phyloP scores from a whole-genome alignment of 2,113 vertebrate species.

The Chaetorhynchus papuensis region DNA sequence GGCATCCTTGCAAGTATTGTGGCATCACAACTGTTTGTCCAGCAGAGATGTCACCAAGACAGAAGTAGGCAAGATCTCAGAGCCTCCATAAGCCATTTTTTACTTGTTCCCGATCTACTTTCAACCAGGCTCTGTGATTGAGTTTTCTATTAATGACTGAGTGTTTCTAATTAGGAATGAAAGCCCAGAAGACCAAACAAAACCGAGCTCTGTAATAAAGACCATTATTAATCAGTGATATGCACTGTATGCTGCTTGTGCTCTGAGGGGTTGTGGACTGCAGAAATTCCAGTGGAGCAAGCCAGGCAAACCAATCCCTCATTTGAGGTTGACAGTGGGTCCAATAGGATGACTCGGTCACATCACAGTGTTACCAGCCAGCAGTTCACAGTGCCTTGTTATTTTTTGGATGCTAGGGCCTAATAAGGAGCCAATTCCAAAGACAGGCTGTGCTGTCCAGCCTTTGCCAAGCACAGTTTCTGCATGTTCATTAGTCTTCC shows the following conservation, averaged over 20 bases:
- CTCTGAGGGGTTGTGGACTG: background rate
- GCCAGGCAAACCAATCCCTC: background rate
- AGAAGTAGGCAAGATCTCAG: background rate
- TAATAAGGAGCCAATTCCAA: background rate
- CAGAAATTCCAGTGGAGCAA: background rate
- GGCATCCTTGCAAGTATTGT: background rate
- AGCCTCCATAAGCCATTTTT: background rate
- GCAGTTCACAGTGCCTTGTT: background rate
- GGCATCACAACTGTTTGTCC: background rate
- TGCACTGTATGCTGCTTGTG: background rate
- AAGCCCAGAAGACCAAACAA: background rate
- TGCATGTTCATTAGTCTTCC: background rate
- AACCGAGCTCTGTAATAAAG: background rate
- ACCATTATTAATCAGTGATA: background rate
- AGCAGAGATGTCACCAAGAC: background rate
- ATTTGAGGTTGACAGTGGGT: background rate
- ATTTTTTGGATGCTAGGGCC: background rate
- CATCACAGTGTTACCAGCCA: background rate
- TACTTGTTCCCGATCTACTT: background rate
- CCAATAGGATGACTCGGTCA: background rate
- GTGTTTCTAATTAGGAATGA: slow-evolving; percentile 29
- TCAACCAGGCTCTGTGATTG: background rate
- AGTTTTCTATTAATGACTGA: slow-evolving; percentile 1
- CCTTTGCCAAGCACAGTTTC: background rate
- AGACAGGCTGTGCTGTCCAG: background rate